Percentiles rank a stretch among this genome's conserved stretches.
Evolutionary conservation across 2,888 invertebrate species (phyloP).

Genomic region (Fragum fragum): DNA sequence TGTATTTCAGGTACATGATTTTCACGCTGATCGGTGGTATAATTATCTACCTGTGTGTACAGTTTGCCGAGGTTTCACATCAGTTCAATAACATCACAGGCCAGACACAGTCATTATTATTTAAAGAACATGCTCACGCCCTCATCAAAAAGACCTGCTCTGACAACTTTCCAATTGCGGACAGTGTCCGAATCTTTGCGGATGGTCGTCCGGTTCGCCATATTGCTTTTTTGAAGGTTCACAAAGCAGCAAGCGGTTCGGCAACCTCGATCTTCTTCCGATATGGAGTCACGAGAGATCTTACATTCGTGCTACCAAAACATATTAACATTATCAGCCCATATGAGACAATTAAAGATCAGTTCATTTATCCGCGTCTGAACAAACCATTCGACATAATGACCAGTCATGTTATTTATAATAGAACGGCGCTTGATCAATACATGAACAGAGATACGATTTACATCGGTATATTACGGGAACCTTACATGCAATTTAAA

Average conservation of each 20-base stretch:
- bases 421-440: slow-evolving; percentile 57
- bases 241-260: slow-evolving; percentile 73
- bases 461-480: slow-evolving; percentile 71
- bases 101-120: not conserved
- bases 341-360: slow-evolving; percentile 47
- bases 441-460: slow-evolving; percentile 63
- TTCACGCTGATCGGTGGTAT: not conserved
- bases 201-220: slow-evolving; percentile 62
- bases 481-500: slow-evolving; percentile 71
- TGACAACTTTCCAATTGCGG: slow-evolving; percentile 48
- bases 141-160: slow-evolving; percentile 36
- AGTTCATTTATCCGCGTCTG: slow-evolving; percentile 58
- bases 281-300: slow-evolving; percentile 58
- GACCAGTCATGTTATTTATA: slow-evolving; percentile 71
- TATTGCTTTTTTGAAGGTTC: slow-evolving; percentile 73
- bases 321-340: slow-evolving; percentile 63
- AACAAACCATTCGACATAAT: slow-evolving; percentile 67
- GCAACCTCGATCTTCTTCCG: slow-evolving; percentile 69
- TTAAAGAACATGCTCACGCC: slow-evolving; percentile 37
- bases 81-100: not conserved
- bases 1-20: slow-evolving; percentile 11
- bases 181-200: slow-evolving; percentile 53
- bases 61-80: slow-evolving; percentile 5
- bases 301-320: slow-evolving; percentile 70
- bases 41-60: slow-evolving; percentile 10